Evolutionary conservation across 53 echinoderm and acorn worm species (phyloP).

Genomic region (Holothuria leucospilota): DNA sequence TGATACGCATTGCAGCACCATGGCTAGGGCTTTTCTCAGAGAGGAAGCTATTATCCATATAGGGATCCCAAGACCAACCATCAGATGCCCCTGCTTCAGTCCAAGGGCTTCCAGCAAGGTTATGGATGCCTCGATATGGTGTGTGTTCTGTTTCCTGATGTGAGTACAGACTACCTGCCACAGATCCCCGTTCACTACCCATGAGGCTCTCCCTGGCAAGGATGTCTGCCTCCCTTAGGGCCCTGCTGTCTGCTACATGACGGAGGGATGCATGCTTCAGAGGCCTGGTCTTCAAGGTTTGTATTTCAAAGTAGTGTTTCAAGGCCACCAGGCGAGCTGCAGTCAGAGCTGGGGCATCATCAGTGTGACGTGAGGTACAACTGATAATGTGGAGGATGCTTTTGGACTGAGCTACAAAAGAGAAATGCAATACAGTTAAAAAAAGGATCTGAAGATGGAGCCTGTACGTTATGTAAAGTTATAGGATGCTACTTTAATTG

Average conservation of each 20-base stretch:
- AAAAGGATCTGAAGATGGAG: neutral
- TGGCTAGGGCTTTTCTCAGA: neutral
- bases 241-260: constrained; percentile 57
- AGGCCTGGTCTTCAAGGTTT: constrained; percentile 66
- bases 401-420: constrained; percentile 34
- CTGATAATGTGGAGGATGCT: constrained; percentile 68
- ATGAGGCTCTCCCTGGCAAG: constrained; percentile 39
- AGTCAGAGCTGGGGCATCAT: constrained; percentile 36
- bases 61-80: constrained; percentile 12
- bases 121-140: neutral
- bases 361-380: constrained; percentile 30
- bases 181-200: constrained; percentile 18
- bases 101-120: neutral
- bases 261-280: constrained; percentile 73
- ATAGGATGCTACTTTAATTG: too few relatives aligned
- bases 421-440: neutral
- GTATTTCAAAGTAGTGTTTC: constrained; percentile 76
- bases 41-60: constrained; percentile 2
- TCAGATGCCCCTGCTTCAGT: neutral
- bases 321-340: constrained; percentile 71
- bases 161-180: neutral
- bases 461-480: too few relatives aligned
- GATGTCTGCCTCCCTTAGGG: constrained; percentile 41
- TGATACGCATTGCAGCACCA: neutral
- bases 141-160: too few relatives aligned